A percentile compares a stretch with the other conserved stretches of the same genome.
These are phyloP conservation scores for Allacma fusca DNA, from an alignment of 2,888 invertebrate genomes.

Conservation along the genomic window DNA sequence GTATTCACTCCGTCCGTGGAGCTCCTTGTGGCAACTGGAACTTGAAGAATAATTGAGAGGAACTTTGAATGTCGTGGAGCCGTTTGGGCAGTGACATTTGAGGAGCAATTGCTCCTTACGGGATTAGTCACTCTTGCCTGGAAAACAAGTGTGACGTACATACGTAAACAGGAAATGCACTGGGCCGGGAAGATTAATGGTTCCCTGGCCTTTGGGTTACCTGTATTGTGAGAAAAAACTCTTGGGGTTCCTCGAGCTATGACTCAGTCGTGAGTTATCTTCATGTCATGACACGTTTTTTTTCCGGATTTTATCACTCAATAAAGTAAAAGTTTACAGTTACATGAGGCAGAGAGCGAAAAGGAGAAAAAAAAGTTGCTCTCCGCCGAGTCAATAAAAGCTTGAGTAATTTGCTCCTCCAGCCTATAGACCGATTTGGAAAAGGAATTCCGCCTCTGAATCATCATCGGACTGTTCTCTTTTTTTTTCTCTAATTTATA, in stretches of 20 bases:
- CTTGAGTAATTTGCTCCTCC: background rate
- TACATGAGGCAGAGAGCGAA: background rate
- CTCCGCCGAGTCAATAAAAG: background rate
- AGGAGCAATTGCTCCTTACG: background rate
- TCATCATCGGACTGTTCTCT: background rate
- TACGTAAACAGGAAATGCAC: background rate
- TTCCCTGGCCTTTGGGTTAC: slow-evolving; percentile 1
- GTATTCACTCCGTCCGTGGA: no score
- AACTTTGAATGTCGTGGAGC: no score
- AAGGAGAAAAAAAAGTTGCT: background rate
- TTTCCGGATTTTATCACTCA: slow-evolving; percentile 6
- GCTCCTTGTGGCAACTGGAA: no score
- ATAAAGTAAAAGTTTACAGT: slow-evolving; percentile 16
- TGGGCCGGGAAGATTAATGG: background rate
- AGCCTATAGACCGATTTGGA: background rate
- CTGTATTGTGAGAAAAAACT: background rate
- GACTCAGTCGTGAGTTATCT: background rate
- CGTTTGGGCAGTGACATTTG: background rate
- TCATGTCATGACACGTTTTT: background rate
- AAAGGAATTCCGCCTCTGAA: background rate
- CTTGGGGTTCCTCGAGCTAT: background rate
- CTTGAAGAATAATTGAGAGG: no score
- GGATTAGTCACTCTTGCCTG: background rate
- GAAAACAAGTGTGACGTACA: background rate
- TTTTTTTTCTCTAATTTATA: background rate